phyloP scores from a whole-genome alignment of 2,113 vertebrate species.

The Melanerpes aurifrons region DNA sequence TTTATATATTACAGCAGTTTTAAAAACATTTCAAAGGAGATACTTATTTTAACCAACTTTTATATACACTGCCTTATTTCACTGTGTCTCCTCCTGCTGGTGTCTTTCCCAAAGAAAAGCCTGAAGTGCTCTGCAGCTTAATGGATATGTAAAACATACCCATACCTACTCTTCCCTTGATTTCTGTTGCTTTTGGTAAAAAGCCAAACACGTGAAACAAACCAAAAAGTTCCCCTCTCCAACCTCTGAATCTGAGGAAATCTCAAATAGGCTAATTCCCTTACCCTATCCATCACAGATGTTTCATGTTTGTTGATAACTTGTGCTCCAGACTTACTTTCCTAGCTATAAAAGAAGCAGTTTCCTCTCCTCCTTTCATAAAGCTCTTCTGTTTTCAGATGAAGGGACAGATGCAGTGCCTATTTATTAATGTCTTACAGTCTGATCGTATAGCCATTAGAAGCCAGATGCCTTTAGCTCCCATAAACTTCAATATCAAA shows the following conservation, averaged over 20 bases:
- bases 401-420: not conserved
- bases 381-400: not conserved
- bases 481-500: not conserved
- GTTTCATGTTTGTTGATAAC: not conserved
- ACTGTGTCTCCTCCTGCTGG: not conserved
- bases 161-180: rapidly evolving
- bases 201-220: not conserved
- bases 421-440: not conserved
- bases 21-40: not conserved
- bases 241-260: not conserved
- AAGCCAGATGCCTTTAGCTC: not conserved
- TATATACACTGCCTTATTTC: not conserved
- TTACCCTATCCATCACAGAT: not conserved
- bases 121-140: not conserved
- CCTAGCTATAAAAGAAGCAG: not conserved
- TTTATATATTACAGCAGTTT: not conserved
- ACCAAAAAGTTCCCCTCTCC: not conserved
- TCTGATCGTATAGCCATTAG: not conserved
- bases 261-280: not conserved
- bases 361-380: not conserved
- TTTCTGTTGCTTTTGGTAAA: not conserved
- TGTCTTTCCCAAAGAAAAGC: not conserved
- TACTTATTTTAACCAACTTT: not conserved
- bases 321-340: not conserved
- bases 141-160: not conserved